A percentile compares a stretch with the other conserved stretches of the same genome.
These are phyloP conservation scores for Myrmecophaga tridactyla DNA, from an alignment of 2,113 vertebrate genomes.

Conservation along the genomic window DNA sequence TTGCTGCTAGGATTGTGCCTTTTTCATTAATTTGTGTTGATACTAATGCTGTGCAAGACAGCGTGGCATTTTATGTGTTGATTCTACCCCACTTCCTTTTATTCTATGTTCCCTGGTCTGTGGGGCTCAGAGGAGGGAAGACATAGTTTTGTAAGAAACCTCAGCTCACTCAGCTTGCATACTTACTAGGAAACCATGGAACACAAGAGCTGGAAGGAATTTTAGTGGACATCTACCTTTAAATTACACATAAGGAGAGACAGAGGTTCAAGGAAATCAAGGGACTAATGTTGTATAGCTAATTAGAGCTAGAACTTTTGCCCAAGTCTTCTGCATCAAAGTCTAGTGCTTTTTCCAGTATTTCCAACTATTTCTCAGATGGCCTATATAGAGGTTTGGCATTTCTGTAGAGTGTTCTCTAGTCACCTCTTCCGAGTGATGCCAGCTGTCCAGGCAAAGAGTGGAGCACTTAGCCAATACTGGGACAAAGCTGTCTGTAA, in stretches of 20 bases:
- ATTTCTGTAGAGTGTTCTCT: conserved; percentile 63
- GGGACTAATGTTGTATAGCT: not conserved
- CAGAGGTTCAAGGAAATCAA: not conserved
- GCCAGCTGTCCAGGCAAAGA: conserved; percentile 68
- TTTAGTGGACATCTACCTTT: not conserved
- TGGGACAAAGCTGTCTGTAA: conserved; percentile 33
- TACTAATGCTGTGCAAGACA: not conserved
- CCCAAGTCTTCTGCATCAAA: not conserved
- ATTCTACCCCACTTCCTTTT: not conserved
- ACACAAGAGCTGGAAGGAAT: not conserved
- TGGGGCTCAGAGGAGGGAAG: not conserved
- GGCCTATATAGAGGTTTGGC: conserved; percentile 75
- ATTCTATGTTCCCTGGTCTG: not conserved
- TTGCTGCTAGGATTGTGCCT: too few species aligned
- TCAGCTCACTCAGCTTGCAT: not conserved
- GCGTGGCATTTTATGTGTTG: not conserved
- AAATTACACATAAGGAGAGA: not conserved
- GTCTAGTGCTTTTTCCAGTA: conserved; percentile 41
- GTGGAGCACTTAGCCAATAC: conserved; percentile 44
- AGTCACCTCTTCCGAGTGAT: conserved; percentile 57
- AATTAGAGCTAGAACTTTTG: not conserved
- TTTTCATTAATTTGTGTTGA: not conserved
- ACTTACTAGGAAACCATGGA: not conserved
- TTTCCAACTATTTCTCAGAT: conserved; percentile 50
- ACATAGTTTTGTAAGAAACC: not conserved